These are phyloP conservation scores for Aricia agestis DNA, from an alignment of 1,140 invertebrate species.

Conservation along the genomic window DNA sequence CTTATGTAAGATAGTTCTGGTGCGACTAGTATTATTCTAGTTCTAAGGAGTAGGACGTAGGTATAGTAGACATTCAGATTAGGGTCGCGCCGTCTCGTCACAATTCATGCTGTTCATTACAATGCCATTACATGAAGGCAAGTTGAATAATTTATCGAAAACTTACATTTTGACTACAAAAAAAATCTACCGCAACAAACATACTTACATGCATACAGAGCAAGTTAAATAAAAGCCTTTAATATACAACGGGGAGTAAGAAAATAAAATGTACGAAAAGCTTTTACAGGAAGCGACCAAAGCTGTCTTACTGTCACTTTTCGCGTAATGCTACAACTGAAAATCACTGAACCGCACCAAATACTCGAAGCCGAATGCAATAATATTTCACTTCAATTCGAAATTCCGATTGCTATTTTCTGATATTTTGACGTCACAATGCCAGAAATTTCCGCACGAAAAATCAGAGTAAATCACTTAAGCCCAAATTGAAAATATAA, in stretches of 20 bases:
- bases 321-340: background rate
- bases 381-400: background rate
- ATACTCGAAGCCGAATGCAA: background rate
- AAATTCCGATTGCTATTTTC: slow-evolving; percentile 1
- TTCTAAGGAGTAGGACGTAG: too few relatives aligned
- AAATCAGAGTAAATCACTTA: background rate
- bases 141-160: background rate
- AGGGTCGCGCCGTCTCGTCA: too few relatives aligned
- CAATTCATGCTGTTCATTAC: too few relatives aligned
- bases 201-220: too few relatives aligned
- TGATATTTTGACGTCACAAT: background rate
- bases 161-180: background rate
- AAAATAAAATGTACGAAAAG: slow-evolving; percentile 1
- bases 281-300: background rate
- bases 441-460: background rate
- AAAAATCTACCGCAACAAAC: too few relatives aligned
- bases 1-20: background rate
- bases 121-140: too few relatives aligned
- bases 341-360: background rate
- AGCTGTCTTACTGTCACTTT: slow-evolving; percentile 13
- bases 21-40: background rate
- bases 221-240: too few relatives aligned
- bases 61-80: too few relatives aligned
- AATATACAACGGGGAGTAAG: background rate
- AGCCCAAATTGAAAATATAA: background rate